Conservation (phyloP, 2,113 vertebrate genomes). For the Todiramphus chloris region DNA sequence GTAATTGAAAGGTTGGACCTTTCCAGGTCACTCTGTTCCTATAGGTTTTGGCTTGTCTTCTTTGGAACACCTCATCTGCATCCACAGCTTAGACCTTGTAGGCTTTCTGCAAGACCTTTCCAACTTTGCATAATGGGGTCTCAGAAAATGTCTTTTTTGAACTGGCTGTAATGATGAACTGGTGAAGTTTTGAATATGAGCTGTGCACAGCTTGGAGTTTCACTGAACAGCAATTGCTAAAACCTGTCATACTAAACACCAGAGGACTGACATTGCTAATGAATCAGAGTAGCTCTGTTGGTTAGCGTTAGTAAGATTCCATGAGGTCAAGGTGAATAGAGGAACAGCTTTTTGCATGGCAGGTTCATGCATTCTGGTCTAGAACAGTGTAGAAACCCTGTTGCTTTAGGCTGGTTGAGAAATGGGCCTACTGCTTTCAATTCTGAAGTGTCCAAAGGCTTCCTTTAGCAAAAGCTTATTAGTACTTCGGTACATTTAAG, state of each 20-base stretch:
- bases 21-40: not conserved
- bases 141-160: not conserved
- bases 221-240: not conserved
- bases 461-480: not conserved
- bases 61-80: not conserved
- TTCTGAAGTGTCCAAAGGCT: not conserved
- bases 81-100: not conserved
- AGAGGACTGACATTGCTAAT: not conserved
- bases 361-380: rapidly evolving
- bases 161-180: not conserved
- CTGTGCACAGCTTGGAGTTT: not conserved
- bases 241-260: rapidly evolving
- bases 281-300: not conserved
- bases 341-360: not conserved
- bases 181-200: not conserved
- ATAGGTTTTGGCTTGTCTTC: not conserved
- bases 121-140: not conserved
- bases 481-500: not conserved
- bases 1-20: not conserved
- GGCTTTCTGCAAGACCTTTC: not conserved
- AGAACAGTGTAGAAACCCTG: not conserved
- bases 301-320: not conserved
- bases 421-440: not conserved
- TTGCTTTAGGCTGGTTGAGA: not conserved
- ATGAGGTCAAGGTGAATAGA: not conserved